These are phyloP conservation scores for Aptenodytes forsteri DNA, from an alignment of 2,113 vertebrate species.

Conservation along the genomic window DNA sequence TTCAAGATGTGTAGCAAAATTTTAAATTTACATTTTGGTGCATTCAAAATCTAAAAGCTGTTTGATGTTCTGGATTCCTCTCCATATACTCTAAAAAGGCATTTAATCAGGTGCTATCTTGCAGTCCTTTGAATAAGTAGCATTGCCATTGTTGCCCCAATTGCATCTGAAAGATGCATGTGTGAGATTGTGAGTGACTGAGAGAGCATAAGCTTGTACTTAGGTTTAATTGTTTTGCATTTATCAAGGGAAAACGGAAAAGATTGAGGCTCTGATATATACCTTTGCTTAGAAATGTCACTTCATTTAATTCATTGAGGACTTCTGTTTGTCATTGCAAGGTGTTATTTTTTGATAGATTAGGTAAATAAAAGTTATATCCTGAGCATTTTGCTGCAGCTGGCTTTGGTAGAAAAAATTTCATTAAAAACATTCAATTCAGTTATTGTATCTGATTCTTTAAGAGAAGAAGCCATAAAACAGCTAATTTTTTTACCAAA, in stretches of 20 bases:
- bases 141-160: not conserved
- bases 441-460: not conserved
- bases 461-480: not conserved
- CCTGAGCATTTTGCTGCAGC: not conserved
- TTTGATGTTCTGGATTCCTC: conserved; percentile 5
- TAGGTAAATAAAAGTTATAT: not conserved
- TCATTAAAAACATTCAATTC: not conserved
- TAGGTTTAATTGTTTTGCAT: not conserved
- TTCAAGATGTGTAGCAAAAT: not conserved
- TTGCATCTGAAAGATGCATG: conserved; percentile 36
- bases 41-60: not conserved
- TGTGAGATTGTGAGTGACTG: not conserved
- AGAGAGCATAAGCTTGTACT: not conserved
- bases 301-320: not conserved
- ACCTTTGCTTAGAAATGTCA: not conserved
- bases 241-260: not conserved
- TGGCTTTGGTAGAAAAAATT: not conserved
- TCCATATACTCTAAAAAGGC: not conserved
- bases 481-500: not conserved
- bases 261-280: not conserved
- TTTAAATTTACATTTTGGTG: not conserved
- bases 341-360: not conserved
- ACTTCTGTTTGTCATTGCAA: not conserved
- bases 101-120: not conserved
- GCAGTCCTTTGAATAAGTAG: not conserved